Conservation (phyloP, 2,888 invertebrate species). For the Cyrtodaria siliqua region DNA sequence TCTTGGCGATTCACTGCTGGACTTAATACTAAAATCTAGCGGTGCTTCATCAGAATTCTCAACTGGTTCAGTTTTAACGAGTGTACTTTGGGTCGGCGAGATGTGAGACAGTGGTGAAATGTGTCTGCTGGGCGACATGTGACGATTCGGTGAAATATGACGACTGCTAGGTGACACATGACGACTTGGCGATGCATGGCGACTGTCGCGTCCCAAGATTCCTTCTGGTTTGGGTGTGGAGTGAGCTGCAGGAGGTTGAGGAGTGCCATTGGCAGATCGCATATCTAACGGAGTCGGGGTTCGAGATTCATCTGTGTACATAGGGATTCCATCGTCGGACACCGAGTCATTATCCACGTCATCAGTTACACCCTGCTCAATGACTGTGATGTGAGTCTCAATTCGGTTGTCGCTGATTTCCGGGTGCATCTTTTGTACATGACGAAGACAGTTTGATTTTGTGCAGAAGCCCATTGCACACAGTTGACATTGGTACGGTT, state of each 20-base stretch:
- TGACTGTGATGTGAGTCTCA: constrained; percentile 77
- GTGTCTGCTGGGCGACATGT: constrained; percentile 7
- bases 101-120: constrained; percentile 31
- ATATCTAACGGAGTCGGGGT: constrained; percentile 25
- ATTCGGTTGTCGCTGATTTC: constrained; percentile 75
- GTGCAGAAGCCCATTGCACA: constrained; percentile 86
- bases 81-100: constrained; percentile 42
- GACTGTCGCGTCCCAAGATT: constrained; percentile 29
- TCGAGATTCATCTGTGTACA: constrained; percentile 57
- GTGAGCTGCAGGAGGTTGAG: constrained; percentile 69
- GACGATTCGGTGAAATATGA: constrained; percentile 35
- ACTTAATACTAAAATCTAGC: constrained; percentile 81
- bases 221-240: constrained; percentile 61
- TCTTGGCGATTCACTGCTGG: constrained; percentile 33
- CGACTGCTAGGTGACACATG: constrained; percentile 47
- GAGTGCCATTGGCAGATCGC: constrained; percentile 44
- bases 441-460: constrained; percentile 85
- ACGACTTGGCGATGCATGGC: constrained; percentile 46
- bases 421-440: constrained; percentile 85
- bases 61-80: constrained; percentile 64
- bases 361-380: constrained; percentile 59
- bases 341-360: constrained; percentile 59
- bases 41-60: constrained; percentile 71
- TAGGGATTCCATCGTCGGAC: constrained; percentile 66
- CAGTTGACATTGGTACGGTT: constrained; percentile 84